phyloP scores from a whole-genome alignment of 92 coral and sea anemone species.

The Heliopora coerulea region DNA sequence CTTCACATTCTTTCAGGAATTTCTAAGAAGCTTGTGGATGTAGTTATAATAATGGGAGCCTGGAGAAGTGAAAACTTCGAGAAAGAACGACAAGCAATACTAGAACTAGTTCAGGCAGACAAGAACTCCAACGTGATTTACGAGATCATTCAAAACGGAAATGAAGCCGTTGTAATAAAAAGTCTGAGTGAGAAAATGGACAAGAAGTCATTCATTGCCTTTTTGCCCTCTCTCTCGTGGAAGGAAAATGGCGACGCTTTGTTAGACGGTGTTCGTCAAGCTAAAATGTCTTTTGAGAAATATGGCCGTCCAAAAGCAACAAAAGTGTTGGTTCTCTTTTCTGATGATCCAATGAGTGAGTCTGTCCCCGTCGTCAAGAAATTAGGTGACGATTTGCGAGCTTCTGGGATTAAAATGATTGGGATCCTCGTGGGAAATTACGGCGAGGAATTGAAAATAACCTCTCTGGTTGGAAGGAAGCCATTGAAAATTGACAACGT shows the following conservation, averaged over 20 bases:
- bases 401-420: constrained; percentile 17
- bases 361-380: neutral
- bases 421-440: constrained; percentile 9
- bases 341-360: constrained; percentile 14
- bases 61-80: constrained; percentile 10
- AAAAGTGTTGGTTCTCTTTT: constrained; percentile 27
- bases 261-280: constrained; percentile 8
- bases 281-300: constrained; percentile 3
- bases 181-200: constrained; percentile 18
- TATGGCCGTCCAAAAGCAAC: constrained; percentile 60
- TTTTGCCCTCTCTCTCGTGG: constrained; percentile 8
- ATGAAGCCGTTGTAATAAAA: neutral
- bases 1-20: too few species aligned
- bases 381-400: constrained; percentile 1
- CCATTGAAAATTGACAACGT: constrained; percentile 14
- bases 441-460: neutral
- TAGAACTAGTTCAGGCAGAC: neutral
- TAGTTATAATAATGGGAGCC: constrained; percentile 29
- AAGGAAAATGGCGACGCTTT: constrained; percentile 21
- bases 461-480: constrained; percentile 2
- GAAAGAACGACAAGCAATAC: constrained; percentile 6
- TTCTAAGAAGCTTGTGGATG: constrained; percentile 10
- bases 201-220: neutral
- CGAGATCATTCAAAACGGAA: constrained; percentile 31
- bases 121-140: constrained; percentile 28